Percentiles rank a stretch among this genome's conserved stretches.
These are phyloP conservation scores for Anorthoa munda DNA, from an alignment of 2,888 invertebrate species.

Conservation along the genomic window DNA sequence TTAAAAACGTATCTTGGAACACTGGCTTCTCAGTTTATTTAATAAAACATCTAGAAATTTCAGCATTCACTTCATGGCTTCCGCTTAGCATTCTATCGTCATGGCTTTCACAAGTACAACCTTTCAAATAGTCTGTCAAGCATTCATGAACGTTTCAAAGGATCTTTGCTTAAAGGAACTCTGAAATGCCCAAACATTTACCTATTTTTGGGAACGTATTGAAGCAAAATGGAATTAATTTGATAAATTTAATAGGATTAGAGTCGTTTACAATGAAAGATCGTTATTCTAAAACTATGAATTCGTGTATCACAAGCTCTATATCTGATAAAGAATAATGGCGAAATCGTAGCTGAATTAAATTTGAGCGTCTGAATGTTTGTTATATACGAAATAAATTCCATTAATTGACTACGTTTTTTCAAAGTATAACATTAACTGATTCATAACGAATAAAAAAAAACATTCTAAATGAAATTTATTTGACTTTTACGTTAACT, in stretches of 20 bases:
- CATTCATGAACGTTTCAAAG: conserved; percentile 32
- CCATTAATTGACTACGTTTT: too few species aligned
- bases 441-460: too few species aligned
- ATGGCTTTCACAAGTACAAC: conserved; percentile 3
- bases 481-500: too few species aligned
- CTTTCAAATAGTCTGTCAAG: conserved; percentile 17
- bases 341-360: too few species aligned
- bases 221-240: conserved; percentile 15
- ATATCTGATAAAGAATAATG: too few species aligned
- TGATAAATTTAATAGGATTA: neutral
- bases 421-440: too few species aligned
- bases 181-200: conserved; percentile 26
- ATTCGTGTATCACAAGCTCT: too few species aligned
- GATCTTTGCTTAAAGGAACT: conserved; percentile 13
- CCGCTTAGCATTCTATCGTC: conserved; percentile 10
- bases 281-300: too few species aligned
- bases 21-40: neutral
- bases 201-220: neutral
- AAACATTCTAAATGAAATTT: too few species aligned
- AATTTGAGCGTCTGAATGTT: too few species aligned
- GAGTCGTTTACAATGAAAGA: too few species aligned
- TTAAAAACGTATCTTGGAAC: neutral
- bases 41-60: neutral
- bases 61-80: conserved; percentile 6
- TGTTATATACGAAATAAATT: too few species aligned